Base-by-base conservation (phyloP, 2,888 invertebrate genomes). In the Perithous albicinctus region DNA sequence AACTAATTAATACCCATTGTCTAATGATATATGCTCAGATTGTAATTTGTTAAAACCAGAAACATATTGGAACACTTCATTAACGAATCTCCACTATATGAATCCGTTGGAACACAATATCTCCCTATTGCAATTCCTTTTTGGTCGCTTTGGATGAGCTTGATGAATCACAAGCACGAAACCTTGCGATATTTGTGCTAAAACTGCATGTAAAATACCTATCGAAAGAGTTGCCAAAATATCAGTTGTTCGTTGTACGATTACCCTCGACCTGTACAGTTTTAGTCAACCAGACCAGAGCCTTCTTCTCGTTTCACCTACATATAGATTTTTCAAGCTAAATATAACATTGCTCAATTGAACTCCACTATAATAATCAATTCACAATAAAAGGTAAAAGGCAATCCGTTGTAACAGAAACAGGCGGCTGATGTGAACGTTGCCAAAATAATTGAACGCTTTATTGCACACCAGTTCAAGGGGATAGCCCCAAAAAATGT, bases 171-270 rank as follows among this genome's bases (percentile, higher is more conserved):
- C n/a, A n/a, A n/a, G n/a, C n/a, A n/a, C n/a, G n/a, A n/a, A n/a
- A n/a, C n/a, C n/a, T n/a, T n/a, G n/a, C n/a, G n/a, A n/a, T n/a
- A n/a, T n/a, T n/a, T n/a, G n/a, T n/a, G n/a, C n/a, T n/a, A n/a
- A n/a, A n/a, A n/a, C n/a, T n/a, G n/a, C n/a, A n/a, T n/a, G n/a
- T n/a, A n/a, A n/a, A n/a, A n/a, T n/a, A n/a, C n/a, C 32, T 56
- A 59, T 32, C 61, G 54, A 75, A 66, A 41, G 23, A 56, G 56
- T 72, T 78, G 78, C 78, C 78, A 78, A 78, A 78, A 56, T 12
- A 29, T 18, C 15, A 8, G 51, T 46, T 70, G 26, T 56, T 56
- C 12, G 26, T 12, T 41, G 5, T 8, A 10, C 12, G 32, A 18
- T 4, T 61, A 48, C 48, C 26, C 56, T 38, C 64, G 64, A 64